These are phyloP conservation scores for Vidua macroura DNA, from an alignment of 2,113 vertebrate genomes.

Conservation along the genomic window DNA sequence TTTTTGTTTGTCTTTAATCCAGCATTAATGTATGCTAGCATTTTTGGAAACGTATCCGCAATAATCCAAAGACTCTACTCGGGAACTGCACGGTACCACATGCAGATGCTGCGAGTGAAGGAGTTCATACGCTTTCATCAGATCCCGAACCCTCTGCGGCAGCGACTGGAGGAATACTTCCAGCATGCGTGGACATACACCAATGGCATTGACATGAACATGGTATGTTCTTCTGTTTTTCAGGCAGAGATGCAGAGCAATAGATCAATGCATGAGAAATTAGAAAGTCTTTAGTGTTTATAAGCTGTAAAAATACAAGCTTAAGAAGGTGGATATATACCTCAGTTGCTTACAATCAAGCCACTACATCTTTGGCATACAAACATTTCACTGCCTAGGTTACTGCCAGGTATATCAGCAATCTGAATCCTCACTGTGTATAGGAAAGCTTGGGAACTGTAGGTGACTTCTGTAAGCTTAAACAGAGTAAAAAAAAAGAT, in stretches of 20 bases:
- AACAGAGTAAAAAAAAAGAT: neutral
- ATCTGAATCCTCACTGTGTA: neutral
- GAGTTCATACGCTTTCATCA: constrained; percentile 99
- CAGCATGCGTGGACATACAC: constrained; percentile 98
- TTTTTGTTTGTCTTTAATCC: constrained; percentile 69
- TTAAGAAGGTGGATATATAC: neutral
- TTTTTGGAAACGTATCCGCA: constrained; percentile 98
- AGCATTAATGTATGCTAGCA: constrained; percentile 99
- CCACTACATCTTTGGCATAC: neutral
- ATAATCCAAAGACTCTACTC: constrained; percentile 99
- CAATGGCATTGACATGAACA: constrained; percentile 99
- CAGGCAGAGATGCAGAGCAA: neutral
- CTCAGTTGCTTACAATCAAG: neutral
- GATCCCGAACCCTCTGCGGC: constrained; percentile 94
- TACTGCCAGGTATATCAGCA: neutral
- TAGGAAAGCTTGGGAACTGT: neutral
- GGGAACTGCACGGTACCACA: constrained; percentile 94
- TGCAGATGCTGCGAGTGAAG: constrained; percentile 97
- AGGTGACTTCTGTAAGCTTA: neutral
- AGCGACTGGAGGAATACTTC: constrained; percentile 97
- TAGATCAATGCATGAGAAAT: neutral
- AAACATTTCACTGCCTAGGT: neutral
- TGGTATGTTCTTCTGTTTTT: constrained; percentile 82
- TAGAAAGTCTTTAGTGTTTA: neutral
- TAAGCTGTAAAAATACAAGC: neutral